Evolutionary conservation across 2,797 vertebrate species (phyloP).

Genomic region (Toxotes lorentzi): DNA sequence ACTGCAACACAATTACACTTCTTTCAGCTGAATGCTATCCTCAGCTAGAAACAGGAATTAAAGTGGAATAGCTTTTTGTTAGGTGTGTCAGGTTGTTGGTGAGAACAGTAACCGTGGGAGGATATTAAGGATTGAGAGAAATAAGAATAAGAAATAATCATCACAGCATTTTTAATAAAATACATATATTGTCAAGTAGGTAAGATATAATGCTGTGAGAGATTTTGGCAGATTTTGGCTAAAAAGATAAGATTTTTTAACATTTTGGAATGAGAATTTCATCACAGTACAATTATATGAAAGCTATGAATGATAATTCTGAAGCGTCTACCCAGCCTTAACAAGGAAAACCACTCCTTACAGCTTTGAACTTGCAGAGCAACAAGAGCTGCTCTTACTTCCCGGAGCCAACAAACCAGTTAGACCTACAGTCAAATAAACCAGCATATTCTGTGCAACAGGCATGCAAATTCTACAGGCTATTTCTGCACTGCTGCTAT

Average conservation of each 20-base stretch:
- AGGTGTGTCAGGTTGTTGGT: constrained; percentile 4
- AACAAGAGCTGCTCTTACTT: constrained; percentile 24
- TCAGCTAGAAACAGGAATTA: constrained; percentile 32
- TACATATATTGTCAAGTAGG: neutral
- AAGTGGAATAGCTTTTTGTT: constrained; percentile 49
- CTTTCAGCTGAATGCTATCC: constrained; percentile 21
- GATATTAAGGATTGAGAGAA: neutral
- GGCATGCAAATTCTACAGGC: neutral
- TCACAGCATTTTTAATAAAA: neutral
- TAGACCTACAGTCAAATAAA: neutral
- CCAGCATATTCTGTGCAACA: neutral
- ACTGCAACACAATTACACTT: constrained; percentile 58
- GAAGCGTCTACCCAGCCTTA: neutral
- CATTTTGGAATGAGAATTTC: neutral
- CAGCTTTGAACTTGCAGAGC: constrained; percentile 4
- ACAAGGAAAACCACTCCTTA: neutral
- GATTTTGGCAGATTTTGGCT: neutral
- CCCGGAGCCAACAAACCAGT: constrained; percentile 44
- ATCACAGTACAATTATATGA: neutral
- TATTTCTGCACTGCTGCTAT: neutral
- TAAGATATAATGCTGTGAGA: neutral
- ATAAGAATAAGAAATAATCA: neutral
- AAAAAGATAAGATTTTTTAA: neutral
- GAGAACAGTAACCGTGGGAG: constrained; percentile 21
- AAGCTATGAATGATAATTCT: neutral